Conservation (phyloP, 2,797 vertebrate species). For the Eleutherodactylus coqui region DNA sequence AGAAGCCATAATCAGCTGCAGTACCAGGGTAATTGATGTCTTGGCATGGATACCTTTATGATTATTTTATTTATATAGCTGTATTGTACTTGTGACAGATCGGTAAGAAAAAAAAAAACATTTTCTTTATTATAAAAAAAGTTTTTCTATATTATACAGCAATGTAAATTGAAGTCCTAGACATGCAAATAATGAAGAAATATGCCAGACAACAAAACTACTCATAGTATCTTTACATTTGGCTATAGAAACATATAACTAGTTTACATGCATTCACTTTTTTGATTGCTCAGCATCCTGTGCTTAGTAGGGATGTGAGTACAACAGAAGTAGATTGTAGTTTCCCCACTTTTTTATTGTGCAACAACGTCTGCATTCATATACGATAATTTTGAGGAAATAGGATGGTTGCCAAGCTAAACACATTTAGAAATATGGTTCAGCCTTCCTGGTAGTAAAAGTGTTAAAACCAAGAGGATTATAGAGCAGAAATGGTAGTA, state of each 20-base stretch:
- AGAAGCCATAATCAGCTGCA: no score
- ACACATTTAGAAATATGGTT: slow-evolving; percentile 47
- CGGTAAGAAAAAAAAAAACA: no score
- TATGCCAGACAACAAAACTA: neutral
- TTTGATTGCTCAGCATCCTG: neutral
- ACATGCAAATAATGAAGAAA: neutral
- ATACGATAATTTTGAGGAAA: slow-evolving; percentile 40
- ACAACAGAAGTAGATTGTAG: slow-evolving; percentile 17
- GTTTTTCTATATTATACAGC: neutral
- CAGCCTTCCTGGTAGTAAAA: slow-evolving; percentile 50
- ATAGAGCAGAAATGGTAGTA: slow-evolving; percentile 59
- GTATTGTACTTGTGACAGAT: no score
- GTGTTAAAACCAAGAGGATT: slow-evolving; percentile 59
- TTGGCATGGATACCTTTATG: no score
- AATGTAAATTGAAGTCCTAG: neutral
- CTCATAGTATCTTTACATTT: neutral
- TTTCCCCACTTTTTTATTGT: slow-evolving; percentile 40
- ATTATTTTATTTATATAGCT: no score
- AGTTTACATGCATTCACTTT: neutral
- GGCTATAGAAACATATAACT: neutral
- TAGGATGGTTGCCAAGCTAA: slow-evolving; percentile 47
- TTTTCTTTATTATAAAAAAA: no score
- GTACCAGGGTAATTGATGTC: no score
- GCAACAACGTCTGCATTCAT: slow-evolving; percentile 50
- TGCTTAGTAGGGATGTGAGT: neutral